phyloP scores from a whole-genome alignment of 1,140 invertebrate species.

The Polypedilum vanderplanki region DNA sequence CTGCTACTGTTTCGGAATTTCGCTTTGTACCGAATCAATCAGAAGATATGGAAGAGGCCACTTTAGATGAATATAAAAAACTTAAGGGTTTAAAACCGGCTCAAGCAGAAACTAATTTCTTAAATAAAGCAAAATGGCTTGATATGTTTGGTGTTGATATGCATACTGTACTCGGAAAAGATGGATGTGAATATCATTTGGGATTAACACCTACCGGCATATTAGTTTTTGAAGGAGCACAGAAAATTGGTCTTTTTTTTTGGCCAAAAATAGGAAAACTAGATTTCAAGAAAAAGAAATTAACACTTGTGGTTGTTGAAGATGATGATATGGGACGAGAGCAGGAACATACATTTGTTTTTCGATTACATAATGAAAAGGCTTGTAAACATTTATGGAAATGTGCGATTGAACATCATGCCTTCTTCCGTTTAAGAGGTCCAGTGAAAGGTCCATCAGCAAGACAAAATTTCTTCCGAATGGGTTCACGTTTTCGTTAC shows the following conservation, averaged over 20 bases:
- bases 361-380: slow-evolving; percentile 87
- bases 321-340: slow-evolving; percentile 91
- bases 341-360: slow-evolving; percentile 89
- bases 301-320: slow-evolving; percentile 91
- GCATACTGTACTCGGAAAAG: slow-evolving; percentile 90
- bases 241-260: slow-evolving; percentile 97
- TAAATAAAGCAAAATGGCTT: slow-evolving; percentile 91
- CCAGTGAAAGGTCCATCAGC: slow-evolving; percentile 82
- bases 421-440: slow-evolving; percentile 91
- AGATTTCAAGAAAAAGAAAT: slow-evolving; percentile 93
- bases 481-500: slow-evolving; percentile 94
- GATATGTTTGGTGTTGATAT: slow-evolving; percentile 97
- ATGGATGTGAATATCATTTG: slow-evolving; percentile 92
- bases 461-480: slow-evolving; percentile 92
- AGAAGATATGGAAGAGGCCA: slow-evolving; percentile 86
- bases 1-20: slow-evolving; percentile 96
- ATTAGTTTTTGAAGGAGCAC: slow-evolving; percentile 88
- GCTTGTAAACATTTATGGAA: slow-evolving; percentile 99
- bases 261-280: slow-evolving; percentile 94
- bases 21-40: slow-evolving; percentile 90
- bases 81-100: slow-evolving; percentile 77
- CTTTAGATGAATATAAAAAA: slow-evolving; percentile 83
- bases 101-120: slow-evolving; percentile 84
- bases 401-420: slow-evolving; percentile 97
- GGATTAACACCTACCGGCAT: slow-evolving; percentile 96